These are phyloP conservation scores for Rhynchonycteris naso DNA, from an alignment of 2,797 vertebrate genomes.

Conservation along the genomic window DNA sequence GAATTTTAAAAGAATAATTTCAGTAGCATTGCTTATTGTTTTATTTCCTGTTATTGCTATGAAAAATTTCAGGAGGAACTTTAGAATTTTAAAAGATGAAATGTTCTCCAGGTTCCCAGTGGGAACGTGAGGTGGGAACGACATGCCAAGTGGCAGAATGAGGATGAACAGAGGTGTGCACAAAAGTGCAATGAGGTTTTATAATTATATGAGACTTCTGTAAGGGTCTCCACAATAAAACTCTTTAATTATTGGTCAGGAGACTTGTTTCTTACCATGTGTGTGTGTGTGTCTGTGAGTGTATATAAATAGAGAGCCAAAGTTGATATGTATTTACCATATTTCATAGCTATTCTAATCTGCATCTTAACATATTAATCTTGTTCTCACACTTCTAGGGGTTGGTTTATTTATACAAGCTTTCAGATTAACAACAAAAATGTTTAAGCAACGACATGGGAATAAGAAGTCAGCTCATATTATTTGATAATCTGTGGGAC, in stretches of 20 bases:
- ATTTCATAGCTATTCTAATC: background rate
- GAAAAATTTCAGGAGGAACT: slow-evolving; percentile 7
- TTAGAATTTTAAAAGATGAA: slow-evolving; percentile 9
- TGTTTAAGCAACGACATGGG: background rate
- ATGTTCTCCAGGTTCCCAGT: background rate
- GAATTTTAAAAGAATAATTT: background rate
- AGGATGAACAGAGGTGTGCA: background rate
- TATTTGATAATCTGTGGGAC: background rate
- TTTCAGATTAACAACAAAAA: background rate
- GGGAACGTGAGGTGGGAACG: background rate
- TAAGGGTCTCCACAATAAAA: background rate
- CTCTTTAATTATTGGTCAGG: background rate
- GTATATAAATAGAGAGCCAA: background rate
- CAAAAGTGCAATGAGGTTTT: background rate
- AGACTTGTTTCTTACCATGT: background rate
- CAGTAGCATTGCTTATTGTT: background rate
- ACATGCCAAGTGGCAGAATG: background rate
- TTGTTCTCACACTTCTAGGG: background rate
- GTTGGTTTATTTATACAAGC: background rate
- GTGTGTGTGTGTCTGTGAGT: background rate
- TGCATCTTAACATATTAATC: background rate
- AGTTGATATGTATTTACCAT: background rate
- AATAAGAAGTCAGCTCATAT: background rate
- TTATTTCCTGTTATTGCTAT: background rate
- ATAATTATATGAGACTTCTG: background rate